phyloP scores from a whole-genome alignment of 1,140 invertebrate genomes.

The Forficula auricularia region DNA sequence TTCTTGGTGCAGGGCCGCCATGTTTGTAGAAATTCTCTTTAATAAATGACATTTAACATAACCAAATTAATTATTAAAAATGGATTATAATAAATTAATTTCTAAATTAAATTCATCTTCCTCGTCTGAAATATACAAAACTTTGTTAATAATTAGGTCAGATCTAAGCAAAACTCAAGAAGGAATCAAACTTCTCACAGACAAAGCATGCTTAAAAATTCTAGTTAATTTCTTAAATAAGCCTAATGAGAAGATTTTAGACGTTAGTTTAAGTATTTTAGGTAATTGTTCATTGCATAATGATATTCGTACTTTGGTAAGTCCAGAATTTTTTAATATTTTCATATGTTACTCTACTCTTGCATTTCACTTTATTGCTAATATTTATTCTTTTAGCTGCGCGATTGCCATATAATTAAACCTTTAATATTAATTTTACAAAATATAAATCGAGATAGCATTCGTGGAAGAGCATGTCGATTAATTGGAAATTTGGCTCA shows the following conservation, averaged over 20 bases:
- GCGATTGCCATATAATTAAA: conserved; percentile 24
- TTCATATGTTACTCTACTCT: neutral
- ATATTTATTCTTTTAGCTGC: conserved; percentile 21
- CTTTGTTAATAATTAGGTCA: conserved; percentile 9
- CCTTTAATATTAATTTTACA: conserved; percentile 26
- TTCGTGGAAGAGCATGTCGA: conserved; percentile 27
- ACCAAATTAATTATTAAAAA: neutral
- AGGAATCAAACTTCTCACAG: conserved; percentile 20
- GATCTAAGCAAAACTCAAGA: conserved; percentile 11
- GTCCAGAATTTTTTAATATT: conserved; percentile 11
- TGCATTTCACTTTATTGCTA: conserved; percentile 12
- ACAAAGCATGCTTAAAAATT: conserved; percentile 18
- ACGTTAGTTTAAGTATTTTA: conserved; percentile 35
- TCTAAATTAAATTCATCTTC: neutral
- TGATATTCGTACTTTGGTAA: conserved; percentile 18
- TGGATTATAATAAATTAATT: neutral
- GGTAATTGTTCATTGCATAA: conserved; percentile 37
- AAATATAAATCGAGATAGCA: conserved; percentile 27
- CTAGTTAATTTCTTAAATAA: conserved; percentile 18
- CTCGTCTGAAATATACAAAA: neutral
- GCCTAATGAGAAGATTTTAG: conserved; percentile 30
- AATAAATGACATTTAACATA: no score
- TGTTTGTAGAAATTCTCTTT: no score
- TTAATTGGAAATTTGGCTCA: conserved; percentile 30
- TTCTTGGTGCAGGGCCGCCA: no score